These are phyloP conservation scores for Scortum barcoo DNA, from an alignment of 2,113 vertebrate species.

Conservation along the genomic window DNA sequence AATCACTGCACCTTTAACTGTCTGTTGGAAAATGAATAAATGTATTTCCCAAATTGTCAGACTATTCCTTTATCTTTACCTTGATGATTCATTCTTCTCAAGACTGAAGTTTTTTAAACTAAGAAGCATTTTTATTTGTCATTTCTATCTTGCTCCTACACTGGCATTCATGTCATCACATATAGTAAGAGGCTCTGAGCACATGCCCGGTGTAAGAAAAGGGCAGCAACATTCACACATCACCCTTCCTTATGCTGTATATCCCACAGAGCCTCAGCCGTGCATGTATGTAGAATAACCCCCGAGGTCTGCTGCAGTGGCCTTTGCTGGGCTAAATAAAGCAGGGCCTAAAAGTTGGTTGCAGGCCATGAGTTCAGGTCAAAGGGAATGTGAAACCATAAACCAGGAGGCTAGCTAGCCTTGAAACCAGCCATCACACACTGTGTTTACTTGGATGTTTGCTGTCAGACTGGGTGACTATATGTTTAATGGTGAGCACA, in stretches of 20 bases:
- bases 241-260: constrained; percentile 26
- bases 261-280: constrained; percentile 30
- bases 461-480: constrained; percentile 40
- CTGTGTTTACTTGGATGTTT: constrained; percentile 69
- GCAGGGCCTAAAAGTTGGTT: constrained; percentile 75
- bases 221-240: constrained; percentile 44
- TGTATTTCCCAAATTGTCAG: background rate
- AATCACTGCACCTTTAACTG: background rate
- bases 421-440: constrained; percentile 47
- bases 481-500: constrained; percentile 37
- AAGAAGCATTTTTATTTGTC: background rate
- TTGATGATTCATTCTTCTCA: background rate
- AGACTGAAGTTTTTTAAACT: background rate
- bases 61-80: background rate
- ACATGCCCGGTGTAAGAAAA: background rate
- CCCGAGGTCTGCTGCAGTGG: constrained; percentile 53
- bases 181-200: constrained; percentile 1
- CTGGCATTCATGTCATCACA: background rate
- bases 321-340: constrained; percentile 76
- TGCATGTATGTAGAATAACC: constrained; percentile 65
- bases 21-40: background rate
- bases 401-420: constrained; percentile 54
- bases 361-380: constrained; percentile 67
- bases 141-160: background rate
- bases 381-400: constrained; percentile 80